Percentiles rank a stretch among this genome's conserved stretches.
These are phyloP conservation scores for Argopecten irradians DNA, from an alignment of 1,140 invertebrate species.

Conservation along the genomic window DNA sequence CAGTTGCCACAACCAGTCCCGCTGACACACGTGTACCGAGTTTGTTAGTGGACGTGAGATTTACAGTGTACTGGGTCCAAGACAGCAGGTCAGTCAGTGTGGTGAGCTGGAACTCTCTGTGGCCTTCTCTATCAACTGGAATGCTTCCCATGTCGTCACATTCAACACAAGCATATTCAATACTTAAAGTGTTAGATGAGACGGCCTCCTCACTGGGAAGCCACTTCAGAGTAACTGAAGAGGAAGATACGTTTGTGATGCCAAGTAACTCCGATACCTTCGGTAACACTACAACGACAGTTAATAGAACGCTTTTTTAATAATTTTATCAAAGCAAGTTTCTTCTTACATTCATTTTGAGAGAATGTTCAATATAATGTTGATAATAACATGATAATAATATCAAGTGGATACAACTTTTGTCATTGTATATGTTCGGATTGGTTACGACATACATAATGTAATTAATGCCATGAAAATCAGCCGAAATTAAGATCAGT, in stretches of 20 bases:
- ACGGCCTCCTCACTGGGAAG: background rate
- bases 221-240: background rate
- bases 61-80: background rate
- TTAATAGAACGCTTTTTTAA: background rate
- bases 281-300: background rate
- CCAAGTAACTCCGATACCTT: background rate
- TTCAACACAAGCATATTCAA: background rate
- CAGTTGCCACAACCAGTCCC: background rate
- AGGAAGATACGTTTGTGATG: background rate
- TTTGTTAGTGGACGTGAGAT: background rate
- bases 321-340: no score
- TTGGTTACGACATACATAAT: no score
- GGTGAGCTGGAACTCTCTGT: background rate
- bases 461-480: no score
- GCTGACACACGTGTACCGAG: background rate
- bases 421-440: no score
- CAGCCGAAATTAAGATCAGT: no score
- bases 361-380: no score
- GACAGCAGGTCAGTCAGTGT: background rate
- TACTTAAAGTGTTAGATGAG: background rate
- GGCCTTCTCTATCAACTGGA: background rate
- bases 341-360: no score
- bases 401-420: no score
- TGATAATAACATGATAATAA: no score
- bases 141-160: background rate